A percentile compares a stretch with the other conserved stretches of the same genome.
Evolutionary conservation across 2,888 invertebrate species (phyloP).

Genomic region (Thymelicus lineola): DNA sequence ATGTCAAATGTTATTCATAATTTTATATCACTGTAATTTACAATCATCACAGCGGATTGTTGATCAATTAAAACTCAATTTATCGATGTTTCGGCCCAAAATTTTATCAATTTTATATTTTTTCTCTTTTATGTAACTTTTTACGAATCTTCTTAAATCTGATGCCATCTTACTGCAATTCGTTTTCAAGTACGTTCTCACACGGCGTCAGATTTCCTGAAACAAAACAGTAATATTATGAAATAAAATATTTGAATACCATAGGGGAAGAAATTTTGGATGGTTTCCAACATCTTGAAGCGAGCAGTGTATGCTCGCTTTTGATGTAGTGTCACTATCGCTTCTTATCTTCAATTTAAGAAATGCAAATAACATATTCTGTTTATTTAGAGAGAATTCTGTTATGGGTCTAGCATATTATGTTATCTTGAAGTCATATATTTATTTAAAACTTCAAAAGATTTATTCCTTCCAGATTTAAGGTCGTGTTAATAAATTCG

Average conservation of each 20-base stretch:
- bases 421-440: not conserved
- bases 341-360: conserved; percentile 41
- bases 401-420: not conserved
- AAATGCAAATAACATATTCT: conserved; percentile 38
- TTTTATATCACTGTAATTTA: not conserved
- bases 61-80: conserved; percentile 6
- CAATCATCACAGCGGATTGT: not conserved
- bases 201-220: conserved; percentile 46
- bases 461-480: no score
- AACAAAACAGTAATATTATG: conserved; percentile 57
- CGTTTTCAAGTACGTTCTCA: conserved; percentile 13
- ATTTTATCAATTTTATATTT: not conserved
- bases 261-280: conserved; percentile 19
- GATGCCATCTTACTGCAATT: conserved; percentile 28
- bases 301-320: conserved; percentile 46
- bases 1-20: conserved; percentile 2
- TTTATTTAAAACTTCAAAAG: not conserved
- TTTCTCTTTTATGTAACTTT: not conserved
- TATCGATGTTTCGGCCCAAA: conserved; percentile 5
- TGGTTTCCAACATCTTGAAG: conserved; percentile 41
- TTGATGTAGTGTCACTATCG: conserved; percentile 47
- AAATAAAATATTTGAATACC: conserved; percentile 41
- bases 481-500: no score
- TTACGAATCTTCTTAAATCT: conserved; percentile 22
- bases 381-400: conserved; percentile 17